Evolutionary conservation across 2,797 vertebrate genomes (phyloP).

Genomic region (Garrulus glandarius): DNA sequence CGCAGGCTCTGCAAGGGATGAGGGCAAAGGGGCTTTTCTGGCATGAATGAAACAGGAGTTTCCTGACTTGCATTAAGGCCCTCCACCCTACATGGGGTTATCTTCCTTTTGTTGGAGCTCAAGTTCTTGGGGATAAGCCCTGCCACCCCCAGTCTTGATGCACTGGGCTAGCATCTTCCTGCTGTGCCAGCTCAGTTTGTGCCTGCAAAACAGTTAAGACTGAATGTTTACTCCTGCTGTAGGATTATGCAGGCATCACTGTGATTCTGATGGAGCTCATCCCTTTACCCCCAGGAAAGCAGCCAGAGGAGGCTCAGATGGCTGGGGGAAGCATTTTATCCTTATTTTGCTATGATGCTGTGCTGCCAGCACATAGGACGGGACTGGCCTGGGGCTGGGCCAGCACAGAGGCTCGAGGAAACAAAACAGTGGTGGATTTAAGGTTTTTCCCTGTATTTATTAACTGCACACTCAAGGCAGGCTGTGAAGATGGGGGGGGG

Average conservation of each 20-base stretch:
- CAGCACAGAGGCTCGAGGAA: neutral
- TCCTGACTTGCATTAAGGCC: neutral
- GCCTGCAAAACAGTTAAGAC: neutral
- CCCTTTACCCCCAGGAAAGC: neutral
- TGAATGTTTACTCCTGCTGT: neutral
- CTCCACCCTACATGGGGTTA: neutral
- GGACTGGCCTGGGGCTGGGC: neutral
- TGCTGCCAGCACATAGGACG: accelerated
- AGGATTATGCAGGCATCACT: slow-evolving; percentile 19
- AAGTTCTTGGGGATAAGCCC: neutral
- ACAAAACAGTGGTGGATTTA: neutral
- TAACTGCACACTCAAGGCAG: neutral
- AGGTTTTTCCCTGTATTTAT: neutral
- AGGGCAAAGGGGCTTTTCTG: neutral
- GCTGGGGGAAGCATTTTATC: neutral
- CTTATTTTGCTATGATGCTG: neutral
- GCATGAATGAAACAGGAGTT: neutral
- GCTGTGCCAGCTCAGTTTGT: neutral
- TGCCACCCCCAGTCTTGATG: neutral
- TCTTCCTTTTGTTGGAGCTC: neutral
- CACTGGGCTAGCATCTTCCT: neutral
- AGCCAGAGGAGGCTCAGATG: neutral
- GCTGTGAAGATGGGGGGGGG: neutral
- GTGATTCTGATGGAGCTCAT: neutral
- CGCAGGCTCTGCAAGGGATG: accelerated